A percentile compares a stretch with the other conserved stretches of the same genome.
Evolutionary conservation across 2,888 invertebrate species (phyloP).

Genomic region (Leptinotarsa haldemani): DNA sequence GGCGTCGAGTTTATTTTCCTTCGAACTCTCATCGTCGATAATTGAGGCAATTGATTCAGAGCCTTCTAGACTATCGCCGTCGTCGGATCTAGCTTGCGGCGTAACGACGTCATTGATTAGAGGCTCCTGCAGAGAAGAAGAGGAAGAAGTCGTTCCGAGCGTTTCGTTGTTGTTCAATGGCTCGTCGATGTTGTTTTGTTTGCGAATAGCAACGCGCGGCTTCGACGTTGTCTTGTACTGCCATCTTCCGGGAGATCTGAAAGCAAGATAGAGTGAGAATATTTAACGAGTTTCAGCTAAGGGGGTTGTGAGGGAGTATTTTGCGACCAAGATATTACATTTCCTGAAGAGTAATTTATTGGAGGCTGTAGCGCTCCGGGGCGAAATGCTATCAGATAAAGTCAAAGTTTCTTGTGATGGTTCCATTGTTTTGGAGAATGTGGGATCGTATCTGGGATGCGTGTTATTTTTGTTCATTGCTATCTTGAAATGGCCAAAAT

Average conservation of each 20-base stretch:
- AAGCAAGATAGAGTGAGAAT: constrained; percentile 42
- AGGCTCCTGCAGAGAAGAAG: constrained; percentile 51
- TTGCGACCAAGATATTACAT: constrained; percentile 34
- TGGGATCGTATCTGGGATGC: background rate
- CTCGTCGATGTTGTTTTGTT: constrained; percentile 69
- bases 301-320: constrained; percentile 19
- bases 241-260: constrained; percentile 84
- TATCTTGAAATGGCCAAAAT: background rate
- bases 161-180: constrained; percentile 64
- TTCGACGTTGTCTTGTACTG: constrained; percentile 91
- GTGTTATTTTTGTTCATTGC: background rate
- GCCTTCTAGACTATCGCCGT: constrained; percentile 75
- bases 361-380: constrained; percentile 20
- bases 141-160: constrained; percentile 52
- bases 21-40: constrained; percentile 72
- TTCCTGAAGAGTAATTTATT: constrained; percentile 39
- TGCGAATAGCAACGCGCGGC: constrained; percentile 84
- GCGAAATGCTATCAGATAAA: constrained; percentile 30
- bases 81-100: constrained; percentile 69
- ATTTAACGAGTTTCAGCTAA: constrained; percentile 38
- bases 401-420: constrained; percentile 25
- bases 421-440: background rate
- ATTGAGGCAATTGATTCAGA: constrained; percentile 77
- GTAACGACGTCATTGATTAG: constrained; percentile 68
- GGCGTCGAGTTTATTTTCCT: constrained; percentile 74